Evolutionary conservation across 2,113 vertebrate species (phyloP), one percentile per base, ranked within the genome.

Genomic region (Dunckerocampus dactyliophorus): DNA sequence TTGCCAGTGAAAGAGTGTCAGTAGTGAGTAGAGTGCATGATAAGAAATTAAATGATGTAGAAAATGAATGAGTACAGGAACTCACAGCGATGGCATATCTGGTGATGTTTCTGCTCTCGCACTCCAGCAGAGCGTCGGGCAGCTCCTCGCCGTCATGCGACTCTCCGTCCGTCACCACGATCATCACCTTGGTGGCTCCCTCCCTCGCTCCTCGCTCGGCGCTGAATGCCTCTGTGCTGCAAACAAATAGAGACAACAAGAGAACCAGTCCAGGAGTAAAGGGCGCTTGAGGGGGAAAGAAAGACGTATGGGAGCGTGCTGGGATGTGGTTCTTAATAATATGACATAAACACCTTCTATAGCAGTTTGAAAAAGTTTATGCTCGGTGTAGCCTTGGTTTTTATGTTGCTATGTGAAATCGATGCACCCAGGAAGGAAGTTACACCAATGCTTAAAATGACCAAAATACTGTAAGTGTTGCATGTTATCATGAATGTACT

Each of bases 161-260:
- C 69, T 98, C 96, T 1, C 95, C 96, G 0, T 99, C 96, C 0
- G 96, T 99, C 79, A 99, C 94, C 17, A 99, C 95, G 1, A 99
- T 94, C 90, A 99, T 91, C 59, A 99, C 89, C 47, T 95, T 92
- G 7, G 89, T 87, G 67, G 96, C 96, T 0, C 92, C 94, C 0
- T 92, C 90, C 22, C 96, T 89, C 0, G 93, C 94, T 0, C 94
- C 94, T 0, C 87, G 87, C 53, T 80, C 87, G 0, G 83, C 72
- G 39, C 93, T 96, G 88, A 99, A 99, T 0, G 94, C 94, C 71
- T 97, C 94, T 0, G 94, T 89, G 89, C 96, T 98, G 75, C n/a
- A 69, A 58, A 21, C 15, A n/a, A 8, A 60, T 1, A 56, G 15
- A 49, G 12, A n/a, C 53, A 49, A 37, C 8, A 13, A 39, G n/a